Evolutionary conservation across 2,888 invertebrate species (phyloP).

Genomic region (Torymus tubicola): DNA sequence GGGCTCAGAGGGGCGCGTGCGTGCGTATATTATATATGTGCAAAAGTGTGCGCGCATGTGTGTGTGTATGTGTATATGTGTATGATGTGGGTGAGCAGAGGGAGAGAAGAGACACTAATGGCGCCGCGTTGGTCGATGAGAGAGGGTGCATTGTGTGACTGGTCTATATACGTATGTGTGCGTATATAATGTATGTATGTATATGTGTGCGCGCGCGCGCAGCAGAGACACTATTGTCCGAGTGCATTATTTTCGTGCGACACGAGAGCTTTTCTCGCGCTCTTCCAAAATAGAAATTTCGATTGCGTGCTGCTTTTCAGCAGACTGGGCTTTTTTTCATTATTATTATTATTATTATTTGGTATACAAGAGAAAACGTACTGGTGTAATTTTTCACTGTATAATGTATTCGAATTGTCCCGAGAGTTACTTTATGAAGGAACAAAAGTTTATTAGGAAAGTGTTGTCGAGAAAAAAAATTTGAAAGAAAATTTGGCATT

Average conservation of each 20-base stretch:
- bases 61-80: no score
- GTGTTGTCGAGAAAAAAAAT: no score
- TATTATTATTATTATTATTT: not conserved
- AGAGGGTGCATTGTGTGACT: not conserved
- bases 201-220: not conserved
- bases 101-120: constrained; percentile 46
- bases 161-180: not conserved
- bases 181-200: no score
- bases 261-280: not conserved
- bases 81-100: no score
- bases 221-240: not conserved
- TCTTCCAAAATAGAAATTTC: constrained; percentile 5
- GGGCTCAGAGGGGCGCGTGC: constrained; percentile 31
- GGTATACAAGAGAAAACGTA: not conserved
- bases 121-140: constrained; percentile 36
- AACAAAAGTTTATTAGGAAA: no score
- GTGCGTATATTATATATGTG: constrained; percentile 49
- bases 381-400: no score
- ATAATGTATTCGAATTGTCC: no score
- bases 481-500: no score
- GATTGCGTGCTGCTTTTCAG: not conserved
- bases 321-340: not conserved
- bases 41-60: no score
- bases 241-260: not conserved
- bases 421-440: no score